Conservation (phyloP, 2,888 invertebrate genomes). For the Neoascia interrupta region DNA sequence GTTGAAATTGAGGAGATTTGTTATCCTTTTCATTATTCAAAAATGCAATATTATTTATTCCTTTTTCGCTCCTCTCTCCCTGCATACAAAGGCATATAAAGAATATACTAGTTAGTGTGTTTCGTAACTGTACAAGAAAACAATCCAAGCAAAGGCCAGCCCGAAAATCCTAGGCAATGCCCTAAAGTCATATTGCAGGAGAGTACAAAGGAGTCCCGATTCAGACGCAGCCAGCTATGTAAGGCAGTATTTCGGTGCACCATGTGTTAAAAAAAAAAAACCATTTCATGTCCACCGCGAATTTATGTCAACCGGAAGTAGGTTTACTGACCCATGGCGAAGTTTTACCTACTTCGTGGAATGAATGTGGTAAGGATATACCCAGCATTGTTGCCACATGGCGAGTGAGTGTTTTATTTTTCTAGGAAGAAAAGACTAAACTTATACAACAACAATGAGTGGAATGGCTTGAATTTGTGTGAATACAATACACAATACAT, state of each 20-base stretch:
- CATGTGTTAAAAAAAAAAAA: constrained; percentile 53
- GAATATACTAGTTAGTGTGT: not conserved
- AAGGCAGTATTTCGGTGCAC: constrained; percentile 48
- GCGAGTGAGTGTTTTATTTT: constrained; percentile 39
- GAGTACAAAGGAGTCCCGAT: constrained; percentile 10
- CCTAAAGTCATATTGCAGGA: constrained; percentile 23
- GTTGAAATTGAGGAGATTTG: constrained; percentile 44
- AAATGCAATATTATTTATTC: constrained; percentile 66
- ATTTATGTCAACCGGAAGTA: constrained; percentile 80
- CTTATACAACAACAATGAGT: constrained; percentile 54
- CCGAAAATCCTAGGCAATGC: not conserved
- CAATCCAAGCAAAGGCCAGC: no score
- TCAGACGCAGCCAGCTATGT: no score
- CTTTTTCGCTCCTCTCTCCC: constrained; percentile 21
- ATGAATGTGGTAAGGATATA: constrained; percentile 22
- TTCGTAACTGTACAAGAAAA: not conserved
- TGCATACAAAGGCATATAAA: not conserved
- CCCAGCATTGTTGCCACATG: constrained; percentile 12
- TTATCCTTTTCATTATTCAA: constrained; percentile 65
- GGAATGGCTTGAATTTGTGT: constrained; percentile 39
- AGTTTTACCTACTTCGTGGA: constrained; percentile 60
- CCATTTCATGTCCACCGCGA: constrained; percentile 80
- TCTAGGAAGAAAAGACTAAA: not conserved
- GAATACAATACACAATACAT: constrained; percentile 7
- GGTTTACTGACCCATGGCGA: constrained; percentile 80